Conservation (phyloP, 1,140 invertebrate species). For the Hycleus phaleratus region DNA sequence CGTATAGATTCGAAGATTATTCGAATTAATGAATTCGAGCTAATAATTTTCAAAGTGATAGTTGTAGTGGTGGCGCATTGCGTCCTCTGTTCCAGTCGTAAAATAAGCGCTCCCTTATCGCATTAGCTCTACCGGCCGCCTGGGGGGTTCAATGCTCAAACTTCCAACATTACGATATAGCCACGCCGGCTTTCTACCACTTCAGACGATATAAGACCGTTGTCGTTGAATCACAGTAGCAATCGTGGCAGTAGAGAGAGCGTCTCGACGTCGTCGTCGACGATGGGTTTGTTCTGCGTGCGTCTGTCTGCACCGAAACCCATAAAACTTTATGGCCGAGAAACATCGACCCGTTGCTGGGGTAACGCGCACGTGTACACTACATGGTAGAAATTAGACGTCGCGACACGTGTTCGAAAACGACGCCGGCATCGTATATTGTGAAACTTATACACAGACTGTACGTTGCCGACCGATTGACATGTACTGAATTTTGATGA, state of each 20-base stretch:
- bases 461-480: slow-evolving; percentile 25
- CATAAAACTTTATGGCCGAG: slow-evolving; percentile 43
- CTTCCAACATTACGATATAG: background rate
- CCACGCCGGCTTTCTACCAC: slow-evolving; percentile 34
- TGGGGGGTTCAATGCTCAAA: background rate
- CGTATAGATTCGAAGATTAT: no score
- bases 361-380: slow-evolving; percentile 38
- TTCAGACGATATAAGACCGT: slow-evolving; percentile 26
- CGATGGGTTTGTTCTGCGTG: slow-evolving; percentile 24
- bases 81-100: no score
- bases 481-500: slow-evolving; percentile 34
- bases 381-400: slow-evolving; percentile 17
- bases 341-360: slow-evolving; percentile 41
- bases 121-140: background rate
- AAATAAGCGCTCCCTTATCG: slow-evolving; percentile 3
- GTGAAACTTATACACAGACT: slow-evolving; percentile 1
- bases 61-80: no score
- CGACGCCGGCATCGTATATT: slow-evolving; percentile 8
- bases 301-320: slow-evolving; percentile 34
- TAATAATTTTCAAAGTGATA: no score
- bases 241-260: slow-evolving; percentile 7
- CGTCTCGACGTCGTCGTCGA: slow-evolving; percentile 17
- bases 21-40: no score
- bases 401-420: slow-evolving; percentile 29
- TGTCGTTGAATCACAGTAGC: slow-evolving; percentile 28